phyloP scores from a whole-genome alignment of 2,113 vertebrate species.

The Barnardius zonarius region DNA sequence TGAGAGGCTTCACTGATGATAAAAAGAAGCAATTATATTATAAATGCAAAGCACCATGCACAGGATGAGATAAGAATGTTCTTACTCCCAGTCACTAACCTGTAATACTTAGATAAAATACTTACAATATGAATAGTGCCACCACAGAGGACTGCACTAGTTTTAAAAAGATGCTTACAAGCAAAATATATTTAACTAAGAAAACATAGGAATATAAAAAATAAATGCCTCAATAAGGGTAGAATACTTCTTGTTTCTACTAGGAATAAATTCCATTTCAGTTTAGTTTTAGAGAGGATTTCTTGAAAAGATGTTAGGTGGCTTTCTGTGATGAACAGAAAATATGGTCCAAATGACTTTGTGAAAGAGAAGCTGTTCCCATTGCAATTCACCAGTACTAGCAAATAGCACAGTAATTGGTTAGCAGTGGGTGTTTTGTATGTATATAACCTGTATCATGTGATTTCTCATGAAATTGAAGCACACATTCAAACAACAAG shows the following conservation, averaged over 20 bases:
- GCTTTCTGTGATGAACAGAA: neutral
- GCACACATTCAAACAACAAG: neutral
- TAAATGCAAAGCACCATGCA: neutral
- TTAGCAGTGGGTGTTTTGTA: neutral
- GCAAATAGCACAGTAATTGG: neutral
- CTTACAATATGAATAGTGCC: neutral
- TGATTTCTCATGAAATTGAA: neutral
- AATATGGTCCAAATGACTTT: neutral
- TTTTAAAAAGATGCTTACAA: neutral
- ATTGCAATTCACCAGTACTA: neutral
- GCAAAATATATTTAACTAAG: neutral
- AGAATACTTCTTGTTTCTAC: neutral
- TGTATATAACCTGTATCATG: neutral
- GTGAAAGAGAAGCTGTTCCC: neutral
- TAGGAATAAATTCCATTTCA: neutral
- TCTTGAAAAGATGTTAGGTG: neutral
- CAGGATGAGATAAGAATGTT: neutral
- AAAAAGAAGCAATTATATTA: neutral
- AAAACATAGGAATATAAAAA: neutral
- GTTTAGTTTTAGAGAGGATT: neutral
- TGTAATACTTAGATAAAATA: neutral
- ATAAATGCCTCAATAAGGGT: neutral
- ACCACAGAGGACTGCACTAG: neutral
- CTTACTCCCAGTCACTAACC: neutral
- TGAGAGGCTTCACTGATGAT: neutral